Conservation (phyloP, 2,797 vertebrate species). For the Gallirallus australis region DNA sequence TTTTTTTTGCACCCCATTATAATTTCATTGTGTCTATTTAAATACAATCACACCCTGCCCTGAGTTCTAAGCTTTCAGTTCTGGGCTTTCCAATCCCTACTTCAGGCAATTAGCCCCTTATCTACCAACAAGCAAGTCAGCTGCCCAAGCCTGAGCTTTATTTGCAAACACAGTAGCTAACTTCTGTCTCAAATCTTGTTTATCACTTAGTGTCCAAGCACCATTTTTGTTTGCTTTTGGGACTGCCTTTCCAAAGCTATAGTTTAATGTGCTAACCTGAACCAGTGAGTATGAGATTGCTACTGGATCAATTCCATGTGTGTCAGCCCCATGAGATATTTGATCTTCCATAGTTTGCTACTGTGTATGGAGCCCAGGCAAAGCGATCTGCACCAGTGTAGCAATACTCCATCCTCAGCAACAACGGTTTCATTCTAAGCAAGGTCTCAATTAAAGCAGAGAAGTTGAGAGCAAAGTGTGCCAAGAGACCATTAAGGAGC, state of each 20-base stretch:
- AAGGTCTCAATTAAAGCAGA: conserved; percentile 19
- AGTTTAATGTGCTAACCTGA: not conserved
- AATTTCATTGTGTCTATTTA: not conserved
- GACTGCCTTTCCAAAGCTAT: not conserved
- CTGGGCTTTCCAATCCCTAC: conserved; percentile 14
- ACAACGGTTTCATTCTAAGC: not conserved
- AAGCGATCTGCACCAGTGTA: not conserved
- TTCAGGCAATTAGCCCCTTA: conserved; percentile 31
- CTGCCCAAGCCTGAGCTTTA: not conserved
- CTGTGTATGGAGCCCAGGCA: not conserved
- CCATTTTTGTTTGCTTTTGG: not conserved
- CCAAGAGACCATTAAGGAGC: not conserved
- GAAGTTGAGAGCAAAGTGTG: not conserved
- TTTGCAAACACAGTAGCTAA: conserved; percentile 1
- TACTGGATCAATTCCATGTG: not conserved
- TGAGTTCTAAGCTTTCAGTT: not conserved
- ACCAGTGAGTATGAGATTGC: not conserved
- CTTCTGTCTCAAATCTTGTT: not conserved
- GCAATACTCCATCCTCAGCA: not conserved
- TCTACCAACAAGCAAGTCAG: not conserved
- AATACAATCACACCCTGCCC: not conserved
- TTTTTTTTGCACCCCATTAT: not conserved
- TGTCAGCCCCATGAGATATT: not conserved
- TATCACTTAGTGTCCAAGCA: not conserved
- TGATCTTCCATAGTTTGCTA: not conserved